Evolutionary conservation across 2,888 invertebrate species (phyloP).

Genomic region (Habroteleia sp.): DNA sequence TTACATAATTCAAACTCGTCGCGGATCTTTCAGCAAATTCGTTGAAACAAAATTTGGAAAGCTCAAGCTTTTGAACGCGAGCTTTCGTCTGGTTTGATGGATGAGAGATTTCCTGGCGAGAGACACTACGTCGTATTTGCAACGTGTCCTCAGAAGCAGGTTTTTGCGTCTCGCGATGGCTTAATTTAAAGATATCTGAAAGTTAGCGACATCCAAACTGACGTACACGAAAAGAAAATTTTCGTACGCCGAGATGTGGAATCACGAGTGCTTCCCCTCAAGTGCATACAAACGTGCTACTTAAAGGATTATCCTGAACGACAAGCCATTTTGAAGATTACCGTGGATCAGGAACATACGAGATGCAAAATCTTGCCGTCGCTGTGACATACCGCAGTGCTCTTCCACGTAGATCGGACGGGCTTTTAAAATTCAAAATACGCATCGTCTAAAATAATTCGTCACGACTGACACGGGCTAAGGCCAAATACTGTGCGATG

Average conservation of each 20-base stretch:
- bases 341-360: conserved; percentile 35
- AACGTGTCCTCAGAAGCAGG: neutral
- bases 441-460: conserved; percentile 38
- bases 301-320: conserved; percentile 56
- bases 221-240: conserved; percentile 34
- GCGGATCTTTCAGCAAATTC: no score
- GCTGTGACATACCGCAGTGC: conserved; percentile 13
- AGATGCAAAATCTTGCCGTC: conserved; percentile 49
- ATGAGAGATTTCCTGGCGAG: no score
- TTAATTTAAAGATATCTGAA: conserved; percentile 36
- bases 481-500: neutral
- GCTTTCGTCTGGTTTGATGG: no score
- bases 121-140: conserved; percentile 11
- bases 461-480: conserved; percentile 36
- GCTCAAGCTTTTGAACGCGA: no score
- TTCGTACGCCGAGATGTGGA: conserved; percentile 51
- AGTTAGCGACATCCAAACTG: conserved; percentile 32
- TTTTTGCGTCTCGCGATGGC: conserved; percentile 5
- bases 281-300: conserved; percentile 49
- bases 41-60: no score
- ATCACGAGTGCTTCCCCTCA: conserved; percentile 35
- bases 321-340: conserved; percentile 52
- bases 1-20: no score
- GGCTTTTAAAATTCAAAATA: conserved; percentile 48
- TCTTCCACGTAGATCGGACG: conserved; percentile 1